Evolutionary conservation across 2,113 vertebrate genomes (phyloP), one percentile per base, ranked within the genome.

Genomic region (Sapajus apella): DNA sequence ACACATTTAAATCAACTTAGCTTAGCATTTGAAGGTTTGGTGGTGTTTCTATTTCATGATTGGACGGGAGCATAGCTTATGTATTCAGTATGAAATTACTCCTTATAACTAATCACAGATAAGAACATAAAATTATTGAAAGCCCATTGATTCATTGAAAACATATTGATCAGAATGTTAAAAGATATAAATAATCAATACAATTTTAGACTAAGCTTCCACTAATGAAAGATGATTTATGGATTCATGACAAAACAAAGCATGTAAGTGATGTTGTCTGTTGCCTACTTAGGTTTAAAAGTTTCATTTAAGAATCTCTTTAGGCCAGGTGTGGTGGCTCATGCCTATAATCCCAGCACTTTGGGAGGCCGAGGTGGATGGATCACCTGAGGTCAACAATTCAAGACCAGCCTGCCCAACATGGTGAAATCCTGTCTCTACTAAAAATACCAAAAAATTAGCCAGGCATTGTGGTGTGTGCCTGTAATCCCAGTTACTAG

Each of bases 171-270:
- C 50, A 56, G 21, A 37, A 17, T 93, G 94, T 91, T 95, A 83
- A 93, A 73, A 90, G n/a, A 61, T 94, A 5, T 58, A 77, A 85
- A 68, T 56, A 81, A 90, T 64, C 21, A 84, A 47, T 55, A 84
- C 75, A 61, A 80, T 40, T 83, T 90, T 50, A 96, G 68, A 93
- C 87, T 96, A 87, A 52, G 37, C 14, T 45, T 90, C 40, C 5
- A 81, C 72, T 72, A 77, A 47, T 61, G 52, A 91, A 73, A 1
- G 16, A 66, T 52, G 56, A 84, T 35, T 80, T 52, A 21, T 82
- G 58, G 16, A 80, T 82, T 91, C 23, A 58, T 43, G 50, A 17
- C 68, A 76, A 85, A 88, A 72, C 68, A 90, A 64, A 90, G 43
- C 25, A 5, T 77, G 21, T 73, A 75, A 43, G 40, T 32, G 45